Percentiles rank a stretch among this genome's conserved stretches.
Conservation (phyloP, 2,888 invertebrate species). For the Drosophila emarginata region DNA sequence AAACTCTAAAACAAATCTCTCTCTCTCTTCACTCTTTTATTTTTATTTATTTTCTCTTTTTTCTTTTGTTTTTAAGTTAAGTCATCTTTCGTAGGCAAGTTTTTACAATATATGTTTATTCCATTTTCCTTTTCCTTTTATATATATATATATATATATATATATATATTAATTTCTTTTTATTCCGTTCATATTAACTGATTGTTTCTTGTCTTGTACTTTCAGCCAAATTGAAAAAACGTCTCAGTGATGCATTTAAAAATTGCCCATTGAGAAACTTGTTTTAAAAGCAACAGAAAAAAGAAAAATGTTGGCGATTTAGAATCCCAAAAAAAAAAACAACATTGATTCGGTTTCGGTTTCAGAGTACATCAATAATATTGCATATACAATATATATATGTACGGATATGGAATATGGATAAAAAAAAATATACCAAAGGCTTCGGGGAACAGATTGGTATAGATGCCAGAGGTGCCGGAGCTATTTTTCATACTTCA, state of each 20-base stretch:
- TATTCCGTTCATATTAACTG: constrained; percentile 45
- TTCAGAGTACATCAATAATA: constrained; percentile 64
- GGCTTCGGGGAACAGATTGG: not conserved
- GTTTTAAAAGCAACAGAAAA: constrained; percentile 60
- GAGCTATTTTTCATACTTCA: constrained; percentile 46
- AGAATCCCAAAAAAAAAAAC: constrained; percentile 26
- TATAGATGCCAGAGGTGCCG: constrained; percentile 15
- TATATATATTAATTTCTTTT: too few relatives aligned
- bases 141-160: constrained; percentile 35
- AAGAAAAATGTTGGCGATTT: constrained; percentile 30
- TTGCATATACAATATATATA: constrained; percentile 11
- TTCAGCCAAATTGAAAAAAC: constrained; percentile 81
- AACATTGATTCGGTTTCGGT: constrained; percentile 69
- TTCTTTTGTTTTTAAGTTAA: constrained; percentile 19
- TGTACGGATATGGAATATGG: not conserved
- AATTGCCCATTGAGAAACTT: constrained; percentile 80
- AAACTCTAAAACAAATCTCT: constrained; percentile 22
- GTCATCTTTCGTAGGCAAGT: constrained; percentile 55
- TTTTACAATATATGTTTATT: constrained; percentile 12
- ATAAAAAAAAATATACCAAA: constrained; percentile 12
- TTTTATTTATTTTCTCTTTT: constrained; percentile 27
- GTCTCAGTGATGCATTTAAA: constrained; percentile 81
- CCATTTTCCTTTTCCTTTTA: not conserved
- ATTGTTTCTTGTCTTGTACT: constrained; percentile 68
- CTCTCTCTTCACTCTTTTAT: constrained; percentile 40